Base-by-base conservation (phyloP, 2,797 vertebrate genomes). In the Allobates femoralis region DNA sequence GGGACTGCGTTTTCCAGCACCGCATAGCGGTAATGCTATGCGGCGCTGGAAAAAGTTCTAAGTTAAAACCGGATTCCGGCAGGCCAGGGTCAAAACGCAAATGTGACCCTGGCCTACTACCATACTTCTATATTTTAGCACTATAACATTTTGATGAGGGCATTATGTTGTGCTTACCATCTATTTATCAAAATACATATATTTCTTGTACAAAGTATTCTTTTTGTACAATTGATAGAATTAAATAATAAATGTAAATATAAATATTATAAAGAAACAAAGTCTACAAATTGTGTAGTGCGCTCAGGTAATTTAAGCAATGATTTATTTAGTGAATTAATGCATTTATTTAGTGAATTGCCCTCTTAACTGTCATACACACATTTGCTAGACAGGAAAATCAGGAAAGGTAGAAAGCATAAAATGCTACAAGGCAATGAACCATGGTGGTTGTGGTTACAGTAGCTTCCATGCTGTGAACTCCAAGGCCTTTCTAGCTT, bases 401-500 rank as follows among this genome's bases (percentile, higher is more conserved):
- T 34, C 16, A 19, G n/a, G 34, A 26, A 56, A 37, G 12, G 19
- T 37, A 26, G 56, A 80, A 55, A 77, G 26, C 50, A 77, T 21
- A 19, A 77, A 77, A 77, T 64, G 58, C 51, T 83, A 74, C 21
- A 37, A 84, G 58, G 77, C 83, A 76, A 26, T 64, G 81, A 84
- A 76, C 71, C 58, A 76, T 60, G 26, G 75, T 62, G 26, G 11
- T n/a, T 83, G 81, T 83, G 34, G 81, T 83, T 83, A 83, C 69
- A 83, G 81, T 23, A 75, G 66, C 73, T 84, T 66, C 73, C 56
- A 76, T 84, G 58, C 56, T 84, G 83, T 84, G 73, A 76, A 77
- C 73, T 77, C 83, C 28, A 76, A 64, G 73, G 55, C 73, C 10
- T 77, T 50, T 76, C 71, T 56, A 84, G 71, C 34, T 77, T 76